phyloP scores from a whole-genome alignment of 2,113 vertebrate species.

The Galeopterus variegatus region DNA sequence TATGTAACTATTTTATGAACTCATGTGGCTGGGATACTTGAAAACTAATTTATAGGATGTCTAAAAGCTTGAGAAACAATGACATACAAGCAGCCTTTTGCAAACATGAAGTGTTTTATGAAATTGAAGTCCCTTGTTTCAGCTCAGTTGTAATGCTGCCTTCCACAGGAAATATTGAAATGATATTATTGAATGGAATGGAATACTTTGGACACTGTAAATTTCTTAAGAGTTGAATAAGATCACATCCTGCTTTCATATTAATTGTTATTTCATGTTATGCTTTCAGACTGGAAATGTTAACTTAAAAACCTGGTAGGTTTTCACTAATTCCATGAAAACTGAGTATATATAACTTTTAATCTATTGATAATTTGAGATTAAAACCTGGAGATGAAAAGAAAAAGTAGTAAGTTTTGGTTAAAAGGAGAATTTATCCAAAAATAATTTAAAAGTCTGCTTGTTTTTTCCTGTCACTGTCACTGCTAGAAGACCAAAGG shows the following conservation, averaged over 20 bases:
- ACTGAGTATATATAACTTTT: neutral
- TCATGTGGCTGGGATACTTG: neutral
- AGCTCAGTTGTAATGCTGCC: neutral
- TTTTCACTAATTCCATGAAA: constrained; percentile 53
- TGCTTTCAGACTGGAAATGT: neutral
- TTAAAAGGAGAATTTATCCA: neutral
- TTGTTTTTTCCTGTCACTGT: neutral
- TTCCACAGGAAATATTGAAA: constrained; percentile 10
- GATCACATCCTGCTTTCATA: neutral
- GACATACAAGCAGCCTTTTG: neutral
- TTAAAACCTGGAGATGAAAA: constrained; percentile 18
- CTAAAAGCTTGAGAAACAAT: neutral
- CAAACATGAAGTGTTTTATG: neutral
- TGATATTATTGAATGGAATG: neutral
- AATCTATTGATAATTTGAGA: constrained; percentile 40
- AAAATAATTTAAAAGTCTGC: neutral
- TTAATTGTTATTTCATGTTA: constrained; percentile 40
- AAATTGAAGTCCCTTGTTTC: neutral
- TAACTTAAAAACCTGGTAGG: neutral
- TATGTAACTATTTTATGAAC: neutral
- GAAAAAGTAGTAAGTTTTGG: constrained; percentile 13
- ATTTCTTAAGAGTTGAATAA: constrained; percentile 23
- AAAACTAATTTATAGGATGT: neutral
- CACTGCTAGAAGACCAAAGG: neutral
- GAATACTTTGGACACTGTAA: neutral